Evolutionary conservation across 2,797 vertebrate species (phyloP).

Genomic region (Poecilia wingei): DNA sequence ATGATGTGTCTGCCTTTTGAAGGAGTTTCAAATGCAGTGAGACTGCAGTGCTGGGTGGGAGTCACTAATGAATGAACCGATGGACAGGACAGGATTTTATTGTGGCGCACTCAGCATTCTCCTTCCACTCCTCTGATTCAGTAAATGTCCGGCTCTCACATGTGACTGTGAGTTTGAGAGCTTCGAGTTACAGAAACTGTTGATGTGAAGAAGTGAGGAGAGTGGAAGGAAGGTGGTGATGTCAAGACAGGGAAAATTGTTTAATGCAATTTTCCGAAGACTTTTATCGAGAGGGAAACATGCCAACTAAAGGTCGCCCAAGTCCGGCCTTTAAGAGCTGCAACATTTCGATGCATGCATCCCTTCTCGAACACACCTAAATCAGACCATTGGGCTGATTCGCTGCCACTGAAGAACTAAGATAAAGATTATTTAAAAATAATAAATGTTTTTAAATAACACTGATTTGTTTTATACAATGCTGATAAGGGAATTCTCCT

Average conservation of each 20-base stretch:
- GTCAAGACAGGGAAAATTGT: constrained; percentile 35
- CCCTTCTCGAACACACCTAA: neutral
- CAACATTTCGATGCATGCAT: neutral
- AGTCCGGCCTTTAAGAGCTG: neutral
- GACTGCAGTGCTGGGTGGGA: constrained; percentile 7
- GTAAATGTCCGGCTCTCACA: constrained; percentile 61
- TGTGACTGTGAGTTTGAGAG: constrained; percentile 19
- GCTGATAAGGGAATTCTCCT: neutral
- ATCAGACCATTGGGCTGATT: neutral
- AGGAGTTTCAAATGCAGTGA: constrained; percentile 4
- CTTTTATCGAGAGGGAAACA: constrained; percentile 25
- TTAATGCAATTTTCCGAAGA: constrained; percentile 36
- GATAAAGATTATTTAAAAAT: too few relatives aligned
- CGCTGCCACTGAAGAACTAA: neutral
- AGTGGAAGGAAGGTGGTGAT: constrained; percentile 6
- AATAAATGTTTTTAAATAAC: too few relatives aligned
- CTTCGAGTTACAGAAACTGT: constrained; percentile 48
- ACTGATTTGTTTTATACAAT: neutral
- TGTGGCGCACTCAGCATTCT: constrained; percentile 54
- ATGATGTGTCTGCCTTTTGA: neutral
- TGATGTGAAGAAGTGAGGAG: constrained; percentile 37
- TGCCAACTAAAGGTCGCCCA: neutral
- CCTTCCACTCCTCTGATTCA: constrained; percentile 61
- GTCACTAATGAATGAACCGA: constrained; percentile 13
- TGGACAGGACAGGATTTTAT: constrained; percentile 47